These are phyloP conservation scores for Hydraecia micacea DNA, from an alignment of 2,888 invertebrate species.

Conservation along the genomic window DNA sequence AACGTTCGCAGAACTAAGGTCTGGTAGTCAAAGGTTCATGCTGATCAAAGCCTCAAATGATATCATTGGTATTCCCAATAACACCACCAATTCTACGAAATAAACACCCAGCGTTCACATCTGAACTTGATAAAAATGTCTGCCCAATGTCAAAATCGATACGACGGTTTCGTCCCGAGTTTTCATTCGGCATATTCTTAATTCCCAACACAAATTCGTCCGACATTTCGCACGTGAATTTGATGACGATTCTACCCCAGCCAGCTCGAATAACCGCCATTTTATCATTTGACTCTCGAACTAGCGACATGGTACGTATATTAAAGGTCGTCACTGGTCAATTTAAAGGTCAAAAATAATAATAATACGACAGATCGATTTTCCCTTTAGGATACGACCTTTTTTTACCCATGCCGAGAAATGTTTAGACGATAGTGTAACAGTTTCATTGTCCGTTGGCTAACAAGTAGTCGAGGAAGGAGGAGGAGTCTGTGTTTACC, in stretches of 20 bases:
- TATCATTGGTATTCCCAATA: neutral
- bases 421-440: neutral
- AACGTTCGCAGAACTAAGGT: neutral
- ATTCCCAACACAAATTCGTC: constrained; percentile 16
- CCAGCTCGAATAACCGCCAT: constrained; percentile 19
- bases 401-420: neutral
- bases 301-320: constrained; percentile 3
- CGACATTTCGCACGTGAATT: neutral
- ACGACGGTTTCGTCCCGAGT: neutral
- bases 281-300: constrained; percentile 19
- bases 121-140: neutral
- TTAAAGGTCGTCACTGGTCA: constrained; percentile 29
- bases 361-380: neutral
- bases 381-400: neutral
- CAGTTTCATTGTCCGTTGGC: neutral
- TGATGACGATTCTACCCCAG: constrained; percentile 1
- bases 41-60: neutral
- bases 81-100: neutral
- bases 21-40: neutral
- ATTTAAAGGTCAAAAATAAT: constrained; percentile 27
- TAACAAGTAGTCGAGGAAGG: neutral
- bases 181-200: constrained; percentile 7
- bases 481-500: neutral
- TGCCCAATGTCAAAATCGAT: neutral
- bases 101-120: neutral